Percentiles rank a stretch among this genome's conserved stretches.
These are phyloP conservation scores for Menura novaehollandiae DNA, from an alignment of 2,113 vertebrate genomes.

Conservation along the genomic window DNA sequence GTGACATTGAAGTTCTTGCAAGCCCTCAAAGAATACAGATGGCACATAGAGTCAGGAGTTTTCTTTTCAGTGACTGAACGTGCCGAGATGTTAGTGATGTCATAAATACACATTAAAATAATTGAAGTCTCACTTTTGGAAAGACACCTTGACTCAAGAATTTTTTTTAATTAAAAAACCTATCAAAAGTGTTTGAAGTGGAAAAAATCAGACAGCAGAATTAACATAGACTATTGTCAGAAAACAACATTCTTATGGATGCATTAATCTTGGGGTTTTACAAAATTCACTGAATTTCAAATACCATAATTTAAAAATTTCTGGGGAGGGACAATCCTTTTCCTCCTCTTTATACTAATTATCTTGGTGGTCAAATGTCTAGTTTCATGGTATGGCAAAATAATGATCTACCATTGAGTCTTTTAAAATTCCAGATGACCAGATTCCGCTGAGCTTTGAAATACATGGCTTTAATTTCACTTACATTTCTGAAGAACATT, in stretches of 20 bases:
- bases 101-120: neutral
- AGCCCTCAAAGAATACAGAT: neutral
- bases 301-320: neutral
- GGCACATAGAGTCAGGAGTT: neutral
- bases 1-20: neutral
- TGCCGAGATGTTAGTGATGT: neutral
- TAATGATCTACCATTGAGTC: too few relatives aligned
- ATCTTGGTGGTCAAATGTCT: neutral
- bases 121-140: neutral
- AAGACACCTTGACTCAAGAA: neutral
- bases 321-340: accelerated
- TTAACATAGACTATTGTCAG: neutral
- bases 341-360: neutral
- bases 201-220: neutral
- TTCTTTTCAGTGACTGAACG: neutral
- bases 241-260: neutral
- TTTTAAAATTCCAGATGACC: neutral
- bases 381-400: neutral
- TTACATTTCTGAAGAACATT: neutral
- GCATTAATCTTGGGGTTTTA: neutral
- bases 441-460: neutral
- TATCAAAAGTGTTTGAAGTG: neutral
- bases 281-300: neutral
- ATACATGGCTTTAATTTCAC: neutral
- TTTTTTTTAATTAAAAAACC: neutral